These are phyloP conservation scores for Sesia bembeciformis DNA, from an alignment of 2,888 invertebrate genomes.

Conservation along the genomic window DNA sequence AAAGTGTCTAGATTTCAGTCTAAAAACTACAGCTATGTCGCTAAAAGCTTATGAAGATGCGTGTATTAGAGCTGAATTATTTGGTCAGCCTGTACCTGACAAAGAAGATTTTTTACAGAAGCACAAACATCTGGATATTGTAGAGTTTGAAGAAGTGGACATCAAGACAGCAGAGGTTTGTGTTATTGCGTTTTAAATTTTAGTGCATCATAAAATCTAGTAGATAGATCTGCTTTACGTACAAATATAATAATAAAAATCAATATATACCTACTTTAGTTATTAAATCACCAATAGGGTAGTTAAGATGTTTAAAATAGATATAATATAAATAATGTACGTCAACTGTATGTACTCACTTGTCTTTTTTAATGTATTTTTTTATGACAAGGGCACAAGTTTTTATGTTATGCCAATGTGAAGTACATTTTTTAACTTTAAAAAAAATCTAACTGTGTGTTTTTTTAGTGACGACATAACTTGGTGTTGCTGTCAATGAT, in stretches of 20 bases:
- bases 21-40: conserved; percentile 48
- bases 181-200: background rate
- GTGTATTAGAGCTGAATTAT: conserved; percentile 84
- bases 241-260: conserved; percentile 3
- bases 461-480: too few species aligned
- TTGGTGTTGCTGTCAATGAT: too few species aligned
- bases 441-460: too few species aligned
- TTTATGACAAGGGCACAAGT: too few species aligned
- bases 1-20: background rate
- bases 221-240: background rate
- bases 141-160: conserved; percentile 70
- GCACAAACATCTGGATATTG: conserved; percentile 68
- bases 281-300: too few species aligned
- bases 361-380: too few species aligned
- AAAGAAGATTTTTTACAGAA: conserved; percentile 78
- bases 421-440: too few species aligned
- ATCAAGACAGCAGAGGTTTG: conserved; percentile 54
- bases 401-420: too few species aligned
- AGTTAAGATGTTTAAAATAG: too few species aligned
- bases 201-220: background rate
- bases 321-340: too few species aligned
- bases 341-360: too few species aligned
- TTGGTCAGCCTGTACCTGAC: conserved; percentile 81
- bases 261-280: conserved; percentile 1
- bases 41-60: conserved; percentile 83